phyloP scores from a whole-genome alignment of 2,888 invertebrate genomes.

The Caenorhabditis sp. region DNA sequence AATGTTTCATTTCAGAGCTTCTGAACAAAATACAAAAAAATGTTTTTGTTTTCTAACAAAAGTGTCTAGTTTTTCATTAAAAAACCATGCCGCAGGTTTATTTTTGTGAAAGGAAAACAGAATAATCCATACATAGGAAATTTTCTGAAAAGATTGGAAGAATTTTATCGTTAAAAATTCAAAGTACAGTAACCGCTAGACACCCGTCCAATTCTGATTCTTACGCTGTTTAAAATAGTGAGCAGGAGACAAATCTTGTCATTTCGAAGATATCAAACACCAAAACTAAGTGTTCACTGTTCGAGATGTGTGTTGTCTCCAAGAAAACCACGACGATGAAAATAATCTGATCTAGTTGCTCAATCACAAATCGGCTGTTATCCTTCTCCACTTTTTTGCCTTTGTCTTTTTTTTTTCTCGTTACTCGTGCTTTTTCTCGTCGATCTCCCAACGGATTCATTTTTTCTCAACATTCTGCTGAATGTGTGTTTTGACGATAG shows the following conservation, averaged over 20 bases:
- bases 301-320: background rate
- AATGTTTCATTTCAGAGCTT: too few species aligned
- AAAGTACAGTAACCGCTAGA: too few species aligned
- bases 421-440: constrained; percentile 15
- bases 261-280: background rate
- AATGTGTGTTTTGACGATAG: constrained; percentile 13
- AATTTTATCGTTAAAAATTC: too few species aligned
- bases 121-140: too few species aligned
- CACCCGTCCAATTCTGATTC: too few species aligned
- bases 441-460: constrained; percentile 27
- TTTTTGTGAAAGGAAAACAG: too few species aligned
- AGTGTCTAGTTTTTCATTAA: too few species aligned
- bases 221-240: too few species aligned
- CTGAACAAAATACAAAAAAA: too few species aligned
- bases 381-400: constrained; percentile 10
- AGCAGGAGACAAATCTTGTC: background rate
- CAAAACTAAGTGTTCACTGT: constrained; percentile 7
- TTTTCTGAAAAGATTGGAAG: too few species aligned
- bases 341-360: background rate
- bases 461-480: constrained; percentile 38
- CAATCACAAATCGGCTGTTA: constrained; percentile 7
- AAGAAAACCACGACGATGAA: background rate
- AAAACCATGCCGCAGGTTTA: too few species aligned
- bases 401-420: constrained; percentile 7
- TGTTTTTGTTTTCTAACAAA: too few species aligned